Evolutionary conservation across 2,113 vertebrate species (phyloP), one percentile per base, ranked within the genome.

Genomic region (Silurus glanis): DNA sequence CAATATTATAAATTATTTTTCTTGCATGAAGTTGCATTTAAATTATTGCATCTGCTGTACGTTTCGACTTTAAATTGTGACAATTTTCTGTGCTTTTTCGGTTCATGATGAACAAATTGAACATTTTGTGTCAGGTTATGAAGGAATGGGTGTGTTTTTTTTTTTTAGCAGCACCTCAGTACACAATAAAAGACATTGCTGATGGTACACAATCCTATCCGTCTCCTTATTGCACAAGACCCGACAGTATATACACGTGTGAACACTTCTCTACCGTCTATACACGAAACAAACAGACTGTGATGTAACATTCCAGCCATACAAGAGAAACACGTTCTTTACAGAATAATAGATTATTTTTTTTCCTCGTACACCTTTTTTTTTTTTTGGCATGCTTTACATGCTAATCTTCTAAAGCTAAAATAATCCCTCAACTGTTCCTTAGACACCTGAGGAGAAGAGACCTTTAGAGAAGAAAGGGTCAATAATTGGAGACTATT

Each of bases 401-500:
- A 62, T 62, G 55, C 13, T 72, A 56, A 58, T 90, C 80, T 83
- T 88, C 55, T 80, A 47, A 86, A 80, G 80, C 47, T 69, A 80
- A 83, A 80, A 83, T 83, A 61, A 89, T 88, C 85, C 75, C 86
- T 85, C 72, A 69, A 89, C 83, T 90, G 82, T 67, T 75, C 91
- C 88, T 56, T 89, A 96, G 95, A 94, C n/a, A 8, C 90, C 90
- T 89, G 91, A 94, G 83, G 88, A 92, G 92, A 93, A 76, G 93
- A 93, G 92, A 83, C 71, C 86, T 85, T 90, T 93, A 90, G 81
- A 92, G 95, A 96, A 95, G 95, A 94, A 91, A 91, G 95, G 94
- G 80, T 96, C 95, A 92, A 67, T 95, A 89, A 92, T 96, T 92
- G 95, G 95, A 89, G 94, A 94, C 91, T 94, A 93, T 93, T 88